Evolutionary conservation across 2,797 vertebrate genomes (phyloP).

Genomic region (Tiaroga cobitis): DNA sequence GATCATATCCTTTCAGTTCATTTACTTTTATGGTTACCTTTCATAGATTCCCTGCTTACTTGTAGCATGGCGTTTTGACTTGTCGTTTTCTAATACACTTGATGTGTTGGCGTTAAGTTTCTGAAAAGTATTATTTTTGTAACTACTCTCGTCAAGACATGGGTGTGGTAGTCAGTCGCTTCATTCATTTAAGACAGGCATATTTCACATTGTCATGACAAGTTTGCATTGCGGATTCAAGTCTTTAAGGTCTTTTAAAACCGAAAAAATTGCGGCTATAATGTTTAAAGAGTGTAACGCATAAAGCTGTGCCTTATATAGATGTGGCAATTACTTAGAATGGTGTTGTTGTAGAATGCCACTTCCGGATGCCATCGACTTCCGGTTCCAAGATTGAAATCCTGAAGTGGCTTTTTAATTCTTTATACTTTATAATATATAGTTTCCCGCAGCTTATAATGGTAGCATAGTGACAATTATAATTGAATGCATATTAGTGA

Average conservation of each 20-base stretch:
- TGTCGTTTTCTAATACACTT: background rate
- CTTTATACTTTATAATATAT: background rate
- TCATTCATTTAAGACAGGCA: slow-evolving; percentile 21
- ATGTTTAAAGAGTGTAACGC: background rate
- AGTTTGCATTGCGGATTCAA: background rate
- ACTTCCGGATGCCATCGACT: slow-evolving; percentile 33
- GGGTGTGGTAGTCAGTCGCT: slow-evolving; percentile 40
- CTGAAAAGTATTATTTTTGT: background rate
- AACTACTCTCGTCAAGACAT: background rate
- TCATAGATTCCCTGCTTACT: background rate
- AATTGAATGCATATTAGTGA: background rate
- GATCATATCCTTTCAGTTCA: slow-evolving; percentile 89
- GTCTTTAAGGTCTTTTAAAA: background rate
- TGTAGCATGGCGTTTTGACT: background rate
- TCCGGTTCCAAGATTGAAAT: slow-evolving; percentile 11
- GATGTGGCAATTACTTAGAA: background rate
- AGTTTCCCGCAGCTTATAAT: background rate
- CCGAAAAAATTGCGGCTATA: background rate
- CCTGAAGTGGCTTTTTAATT: background rate
- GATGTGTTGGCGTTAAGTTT: background rate
- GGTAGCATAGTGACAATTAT: background rate
- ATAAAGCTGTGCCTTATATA: background rate
- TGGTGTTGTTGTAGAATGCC: slow-evolving; percentile 27
- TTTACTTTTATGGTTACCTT: background rate
- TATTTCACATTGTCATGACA: background rate